phyloP scores from a whole-genome alignment of 1,140 invertebrate species.

The Linepithema humile region DNA sequence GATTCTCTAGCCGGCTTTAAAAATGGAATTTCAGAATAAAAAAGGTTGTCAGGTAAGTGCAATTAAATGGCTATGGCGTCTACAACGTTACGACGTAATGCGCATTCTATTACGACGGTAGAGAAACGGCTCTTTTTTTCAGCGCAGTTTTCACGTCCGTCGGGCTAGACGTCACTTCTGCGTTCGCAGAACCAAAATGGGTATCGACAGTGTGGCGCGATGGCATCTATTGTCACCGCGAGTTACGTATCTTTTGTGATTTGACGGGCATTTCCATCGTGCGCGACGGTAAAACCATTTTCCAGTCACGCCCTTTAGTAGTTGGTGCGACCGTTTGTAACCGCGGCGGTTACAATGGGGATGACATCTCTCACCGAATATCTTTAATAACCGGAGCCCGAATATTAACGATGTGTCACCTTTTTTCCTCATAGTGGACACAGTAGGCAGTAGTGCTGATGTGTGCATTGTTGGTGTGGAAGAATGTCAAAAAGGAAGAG shows the following conservation, averaged over 20 bases:
- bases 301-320: conserved; percentile 22
- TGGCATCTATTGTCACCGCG: conserved; percentile 58
- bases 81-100: neutral
- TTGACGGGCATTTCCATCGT: conserved; percentile 54
- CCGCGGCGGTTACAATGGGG: conserved; percentile 18
- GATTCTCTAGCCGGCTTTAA: neutral
- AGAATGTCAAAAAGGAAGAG: neutral
- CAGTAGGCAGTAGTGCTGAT: neutral
- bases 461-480: neutral
- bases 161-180: conserved; percentile 47
- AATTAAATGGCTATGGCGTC: conserved; percentile 28
- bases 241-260: conserved; percentile 58
- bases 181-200: conserved; percentile 57
- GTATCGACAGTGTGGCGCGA: conserved; percentile 59
- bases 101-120: conserved; percentile 19
- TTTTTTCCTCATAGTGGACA: neutral
- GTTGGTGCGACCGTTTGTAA: conserved; percentile 33
- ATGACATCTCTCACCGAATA: conserved; percentile 15
- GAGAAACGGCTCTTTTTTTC: conserved; percentile 4
- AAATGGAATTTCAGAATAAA: conserved; percentile 20
- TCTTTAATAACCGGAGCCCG: conserved; percentile 23
- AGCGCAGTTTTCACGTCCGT: conserved; percentile 41
- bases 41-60: neutral
- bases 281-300: conserved; percentile 53
- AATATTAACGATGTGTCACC: conserved; percentile 50